Evolutionary conservation across 2,797 vertebrate species (phyloP).

Genomic region (Ataeniobius toweri): DNA sequence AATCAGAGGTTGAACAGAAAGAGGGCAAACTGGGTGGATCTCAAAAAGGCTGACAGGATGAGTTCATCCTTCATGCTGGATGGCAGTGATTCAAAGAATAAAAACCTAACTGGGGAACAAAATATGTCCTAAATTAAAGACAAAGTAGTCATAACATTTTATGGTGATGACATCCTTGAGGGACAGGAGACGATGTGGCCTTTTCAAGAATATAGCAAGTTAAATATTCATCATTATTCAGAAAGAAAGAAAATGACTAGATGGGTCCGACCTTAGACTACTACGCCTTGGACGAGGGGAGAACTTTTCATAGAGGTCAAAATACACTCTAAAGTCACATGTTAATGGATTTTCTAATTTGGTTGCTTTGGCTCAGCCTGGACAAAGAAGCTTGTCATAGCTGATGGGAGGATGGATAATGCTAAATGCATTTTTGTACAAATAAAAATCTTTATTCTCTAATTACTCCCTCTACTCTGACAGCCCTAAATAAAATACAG

Average conservation of each 20-base stretch:
- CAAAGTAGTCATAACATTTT: neutral
- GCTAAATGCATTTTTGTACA: no score
- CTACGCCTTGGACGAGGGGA: neutral
- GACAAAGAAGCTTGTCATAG: no score
- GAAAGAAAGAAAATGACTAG: neutral
- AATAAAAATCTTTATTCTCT: no score
- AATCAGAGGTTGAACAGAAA: neutral
- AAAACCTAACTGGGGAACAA: neutral
- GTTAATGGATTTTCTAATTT: neutral
- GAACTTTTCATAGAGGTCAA: neutral
- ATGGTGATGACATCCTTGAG: conserved; percentile 14
- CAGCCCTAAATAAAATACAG: no score
- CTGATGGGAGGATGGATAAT: no score
- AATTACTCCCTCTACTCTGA: no score
- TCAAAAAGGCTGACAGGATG: neutral
- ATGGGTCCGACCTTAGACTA: neutral
- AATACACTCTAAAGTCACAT: neutral
- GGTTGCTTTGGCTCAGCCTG: no score
- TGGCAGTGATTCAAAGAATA: conserved; percentile 29
- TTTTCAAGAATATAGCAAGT: neutral
- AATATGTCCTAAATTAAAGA: conserved; percentile 13
- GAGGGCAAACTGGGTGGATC: conserved; percentile 7
- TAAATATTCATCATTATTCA: neutral
- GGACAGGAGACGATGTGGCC: conserved; percentile 15
- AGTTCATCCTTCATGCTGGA: conserved; percentile 7